Evolutionary conservation across 2,888 invertebrate genomes (phyloP).

Genomic region (Ophonus ardosiacus): DNA sequence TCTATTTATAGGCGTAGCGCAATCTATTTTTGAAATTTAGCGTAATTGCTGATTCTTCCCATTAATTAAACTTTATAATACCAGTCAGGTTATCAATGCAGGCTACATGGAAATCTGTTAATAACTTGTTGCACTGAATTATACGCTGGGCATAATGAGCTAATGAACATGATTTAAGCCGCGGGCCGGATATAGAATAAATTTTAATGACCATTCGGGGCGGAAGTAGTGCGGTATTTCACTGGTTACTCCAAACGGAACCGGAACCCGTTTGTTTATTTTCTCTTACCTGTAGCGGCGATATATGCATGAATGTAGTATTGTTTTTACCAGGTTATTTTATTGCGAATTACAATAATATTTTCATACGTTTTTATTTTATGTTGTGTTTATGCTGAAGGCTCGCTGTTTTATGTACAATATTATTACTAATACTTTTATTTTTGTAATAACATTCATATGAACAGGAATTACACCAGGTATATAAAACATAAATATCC

Average conservation of each 20-base stretch:
- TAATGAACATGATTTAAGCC: constrained; percentile 31
- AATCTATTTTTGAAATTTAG: too few relatives aligned
- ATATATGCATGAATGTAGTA: not conserved
- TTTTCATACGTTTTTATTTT: not conserved
- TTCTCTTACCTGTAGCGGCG: not conserved
- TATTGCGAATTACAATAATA: not conserved
- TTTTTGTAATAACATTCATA: not conserved
- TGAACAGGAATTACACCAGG: not conserved
- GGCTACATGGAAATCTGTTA: not conserved
- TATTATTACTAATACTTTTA: not conserved
- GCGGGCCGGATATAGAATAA: constrained; percentile 9
- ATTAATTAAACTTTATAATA: too few relatives aligned
- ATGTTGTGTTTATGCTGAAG: not conserved
- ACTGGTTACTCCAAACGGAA: not conserved
- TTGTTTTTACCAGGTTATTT: not conserved
- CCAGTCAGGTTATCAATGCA: too few relatives aligned
- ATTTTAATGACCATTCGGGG: constrained; percentile 9
- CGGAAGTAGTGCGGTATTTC: constrained; percentile 27
- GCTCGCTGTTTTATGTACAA: not conserved
- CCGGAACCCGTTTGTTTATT: not conserved
- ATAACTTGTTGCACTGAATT: not conserved
- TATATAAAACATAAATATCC: not conserved
- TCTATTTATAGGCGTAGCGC: too few relatives aligned
- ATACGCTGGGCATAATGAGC: constrained; percentile 6
- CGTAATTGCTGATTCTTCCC: too few relatives aligned